Evolutionary conservation across 2,888 invertebrate species (phyloP), one percentile per base, ranked within the genome.

Genomic region (Eupithecia inturbata): DNA sequence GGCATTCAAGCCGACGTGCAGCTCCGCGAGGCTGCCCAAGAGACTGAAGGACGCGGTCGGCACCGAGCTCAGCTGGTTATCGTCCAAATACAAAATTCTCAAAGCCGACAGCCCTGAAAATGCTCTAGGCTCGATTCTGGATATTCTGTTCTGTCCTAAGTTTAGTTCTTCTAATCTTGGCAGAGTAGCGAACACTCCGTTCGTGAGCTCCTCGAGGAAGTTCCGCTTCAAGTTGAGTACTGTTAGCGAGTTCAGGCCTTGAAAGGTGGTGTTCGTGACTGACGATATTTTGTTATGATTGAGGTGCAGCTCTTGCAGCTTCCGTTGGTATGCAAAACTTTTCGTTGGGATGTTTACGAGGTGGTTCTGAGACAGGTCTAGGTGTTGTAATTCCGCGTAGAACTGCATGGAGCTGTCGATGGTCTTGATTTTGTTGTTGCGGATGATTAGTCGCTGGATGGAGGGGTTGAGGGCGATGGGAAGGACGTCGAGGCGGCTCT

Each of bases 391-490:
- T 82, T 97, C 97, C 0, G 97, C 96, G 91, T 98, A 98, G 92
- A 98, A 98, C 87, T 97, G 97, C 91, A 98, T 97, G 33, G 97
- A 97, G 68, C 97, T 97, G 90, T 98, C 98, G 80, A 98, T 97
- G 22, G 97, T 97, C 89, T 97, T 97, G 84, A 98, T 98, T 85
- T 97, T 96, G 90, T 98, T 98, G 89, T 97, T 97, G 84, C 97
- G 96, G 78, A 98, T 96, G 82, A 97, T 97, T 83, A 98, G 95
- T 71, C 97, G 95, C 87, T 97, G 97, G 78, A 98, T 97, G 83
- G 97, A 97, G 60, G 99, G 99, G 93, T 98, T 98, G 78, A 98
- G 95, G 3, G 98, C 97, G 84, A 98, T 98, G 77, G 98, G 98
- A 77, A 98, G 96, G 71, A 98, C 97, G 92, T 98, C 98, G 77